A percentile compares a stretch with the other conserved stretches of the same genome.
phyloP scores from a whole-genome alignment of 2,797 vertebrate genomes.

The Ataeniobius toweri region DNA sequence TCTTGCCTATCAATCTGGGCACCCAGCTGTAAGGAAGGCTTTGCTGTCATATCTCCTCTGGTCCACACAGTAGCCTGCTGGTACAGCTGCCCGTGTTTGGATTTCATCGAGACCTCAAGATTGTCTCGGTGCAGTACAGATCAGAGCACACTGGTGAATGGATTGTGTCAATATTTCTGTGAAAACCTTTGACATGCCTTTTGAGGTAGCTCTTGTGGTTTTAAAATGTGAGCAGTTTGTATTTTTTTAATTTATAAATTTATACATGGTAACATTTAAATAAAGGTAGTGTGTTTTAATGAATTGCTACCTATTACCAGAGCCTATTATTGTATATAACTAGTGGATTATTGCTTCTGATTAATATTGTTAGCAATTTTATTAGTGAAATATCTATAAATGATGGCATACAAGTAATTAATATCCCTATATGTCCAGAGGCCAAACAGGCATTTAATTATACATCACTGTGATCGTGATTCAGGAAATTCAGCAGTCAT shows the following conservation, averaged over 20 bases:
- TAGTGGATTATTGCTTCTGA: no score
- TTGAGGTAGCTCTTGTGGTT: slow-evolving; percentile 15
- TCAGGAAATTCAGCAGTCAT: no score
- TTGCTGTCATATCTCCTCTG: slow-evolving; percentile 68
- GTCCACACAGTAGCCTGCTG: slow-evolving; percentile 64
- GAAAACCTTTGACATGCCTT: slow-evolving; percentile 35
- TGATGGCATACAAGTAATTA: no score
- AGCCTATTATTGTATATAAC: no score
- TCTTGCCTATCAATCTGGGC: slow-evolving; percentile 84
- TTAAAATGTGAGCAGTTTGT: slow-evolving; percentile 16
- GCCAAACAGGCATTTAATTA: no score
- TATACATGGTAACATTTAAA: not conserved
- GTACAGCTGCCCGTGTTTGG: slow-evolving; percentile 70
- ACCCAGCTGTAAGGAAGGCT: slow-evolving; percentile 77
- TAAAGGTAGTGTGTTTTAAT: not conserved
- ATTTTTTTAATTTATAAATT: not conserved
- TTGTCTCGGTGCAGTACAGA: slow-evolving; percentile 65
- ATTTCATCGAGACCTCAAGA: slow-evolving; percentile 70
- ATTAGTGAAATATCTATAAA: no score
- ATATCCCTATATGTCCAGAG: no score
- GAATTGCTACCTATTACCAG: no score
- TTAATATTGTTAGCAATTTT: no score
- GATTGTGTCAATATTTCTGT: slow-evolving; percentile 49
- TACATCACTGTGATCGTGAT: no score
- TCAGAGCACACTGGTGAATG: slow-evolving; percentile 57